Percentiles rank a stretch among this genome's conserved stretches.
phyloP scores from a whole-genome alignment of 2,888 invertebrate genomes.

The Tipula vernalis region DNA sequence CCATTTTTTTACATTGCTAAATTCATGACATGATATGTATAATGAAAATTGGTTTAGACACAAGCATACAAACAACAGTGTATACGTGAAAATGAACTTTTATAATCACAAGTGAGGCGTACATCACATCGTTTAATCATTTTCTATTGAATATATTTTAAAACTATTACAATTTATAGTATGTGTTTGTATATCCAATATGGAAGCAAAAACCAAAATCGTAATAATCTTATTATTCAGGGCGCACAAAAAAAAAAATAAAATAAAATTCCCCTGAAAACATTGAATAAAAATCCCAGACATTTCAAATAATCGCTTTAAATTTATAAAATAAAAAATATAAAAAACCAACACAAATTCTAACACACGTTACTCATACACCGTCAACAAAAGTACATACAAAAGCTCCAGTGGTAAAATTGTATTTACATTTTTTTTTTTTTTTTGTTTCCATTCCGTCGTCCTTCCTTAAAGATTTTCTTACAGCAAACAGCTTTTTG shows the following conservation, averaged over 20 bases:
- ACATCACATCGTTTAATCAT: neutral
- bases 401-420: neutral
- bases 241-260: neutral
- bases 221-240: neutral
- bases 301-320: constrained; percentile 4
- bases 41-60: neutral
- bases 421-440: neutral
- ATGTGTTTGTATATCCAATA: neutral
- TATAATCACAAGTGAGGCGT: neutral
- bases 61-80: neutral
- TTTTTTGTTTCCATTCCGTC: neutral
- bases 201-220: neutral
- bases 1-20: neutral
- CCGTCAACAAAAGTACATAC: neutral
- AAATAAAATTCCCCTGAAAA: neutral
- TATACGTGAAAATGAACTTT: neutral
- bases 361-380: neutral
- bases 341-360: neutral
- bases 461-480: neutral
- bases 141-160: neutral
- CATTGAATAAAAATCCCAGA: neutral
- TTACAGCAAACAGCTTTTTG: neutral
- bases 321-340: neutral
- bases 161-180: neutral
- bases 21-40: neutral